phyloP scores from a whole-genome alignment of 2,113 vertebrate genomes.

The Crypturellus undulatus region DNA sequence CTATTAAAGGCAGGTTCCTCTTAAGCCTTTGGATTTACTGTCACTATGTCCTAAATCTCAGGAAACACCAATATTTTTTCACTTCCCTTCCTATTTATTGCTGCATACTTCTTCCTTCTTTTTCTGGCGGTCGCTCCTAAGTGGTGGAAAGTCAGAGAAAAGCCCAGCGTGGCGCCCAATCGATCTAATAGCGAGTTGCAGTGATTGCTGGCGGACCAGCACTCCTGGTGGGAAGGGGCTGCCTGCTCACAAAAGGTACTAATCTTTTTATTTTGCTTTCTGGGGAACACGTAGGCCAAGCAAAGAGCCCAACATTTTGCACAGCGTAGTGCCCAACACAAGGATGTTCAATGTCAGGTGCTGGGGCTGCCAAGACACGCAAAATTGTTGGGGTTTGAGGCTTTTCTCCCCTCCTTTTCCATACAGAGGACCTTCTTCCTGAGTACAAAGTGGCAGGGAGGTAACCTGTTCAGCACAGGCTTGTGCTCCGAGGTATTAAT shows the following conservation, averaged over 20 bases:
- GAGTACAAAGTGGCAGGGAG: neutral
- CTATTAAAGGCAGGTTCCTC: constrained; percentile 37
- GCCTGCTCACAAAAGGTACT: neutral
- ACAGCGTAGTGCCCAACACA: neutral
- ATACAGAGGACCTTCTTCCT: neutral
- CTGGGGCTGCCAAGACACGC: neutral
- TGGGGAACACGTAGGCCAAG: neutral
- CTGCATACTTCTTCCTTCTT: neutral
- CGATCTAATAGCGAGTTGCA: neutral
- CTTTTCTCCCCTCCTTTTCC: neutral
- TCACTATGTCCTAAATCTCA: constrained; percentile 30
- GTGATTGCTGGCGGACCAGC: neutral
- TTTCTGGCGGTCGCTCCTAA: constrained; percentile 14
- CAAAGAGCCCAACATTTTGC: neutral
- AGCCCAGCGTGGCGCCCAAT: constrained; percentile 21
- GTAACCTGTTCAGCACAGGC: neutral
- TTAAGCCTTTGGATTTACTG: constrained; percentile 61
- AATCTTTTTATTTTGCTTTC: constrained; percentile 9
- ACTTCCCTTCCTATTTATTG: constrained; percentile 16
- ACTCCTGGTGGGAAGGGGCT: neutral
- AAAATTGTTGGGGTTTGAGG: neutral
- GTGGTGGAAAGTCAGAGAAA: constrained; percentile 36
- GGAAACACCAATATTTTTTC: constrained; percentile 52
- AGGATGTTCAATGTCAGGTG: neutral
- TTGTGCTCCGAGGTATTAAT: neutral